Conservation (phyloP, 2,113 vertebrate genomes). For the Acinonyx jubatus region DNA sequence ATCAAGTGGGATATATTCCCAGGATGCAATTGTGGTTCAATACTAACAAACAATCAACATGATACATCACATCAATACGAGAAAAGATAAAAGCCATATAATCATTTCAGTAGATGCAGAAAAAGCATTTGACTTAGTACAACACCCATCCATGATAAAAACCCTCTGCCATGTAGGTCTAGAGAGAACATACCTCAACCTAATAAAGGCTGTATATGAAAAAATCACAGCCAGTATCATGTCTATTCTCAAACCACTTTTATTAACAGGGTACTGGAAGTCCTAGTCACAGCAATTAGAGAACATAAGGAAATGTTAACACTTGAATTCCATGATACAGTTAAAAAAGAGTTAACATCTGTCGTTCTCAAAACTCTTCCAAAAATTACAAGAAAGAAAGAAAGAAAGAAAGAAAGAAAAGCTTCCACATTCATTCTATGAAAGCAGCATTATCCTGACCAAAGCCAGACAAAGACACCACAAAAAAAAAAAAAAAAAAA, state of each 20-base stretch:
- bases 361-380: too few species aligned
- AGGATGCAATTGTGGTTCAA: background rate
- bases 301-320: background rate
- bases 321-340: too few species aligned
- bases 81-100: background rate
- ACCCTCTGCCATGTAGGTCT: too few species aligned
- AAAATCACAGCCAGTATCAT: background rate
- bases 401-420: too few species aligned
- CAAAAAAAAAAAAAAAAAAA: too few species aligned
- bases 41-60: background rate
- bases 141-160: background rate
- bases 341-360: too few species aligned
- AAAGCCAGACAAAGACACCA: too few species aligned
- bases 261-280: background rate
- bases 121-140: background rate
- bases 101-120: background rate
- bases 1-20: background rate
- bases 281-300: background rate
- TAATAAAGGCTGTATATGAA: background rate
- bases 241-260: background rate
- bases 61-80: background rate
- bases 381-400: too few species aligned
- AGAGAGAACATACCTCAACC: background rate
- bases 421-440: too few species aligned
- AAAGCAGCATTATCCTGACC: too few species aligned